These are phyloP conservation scores for Puma concolor DNA, from an alignment of 2,113 vertebrate species.

Conservation along the genomic window DNA sequence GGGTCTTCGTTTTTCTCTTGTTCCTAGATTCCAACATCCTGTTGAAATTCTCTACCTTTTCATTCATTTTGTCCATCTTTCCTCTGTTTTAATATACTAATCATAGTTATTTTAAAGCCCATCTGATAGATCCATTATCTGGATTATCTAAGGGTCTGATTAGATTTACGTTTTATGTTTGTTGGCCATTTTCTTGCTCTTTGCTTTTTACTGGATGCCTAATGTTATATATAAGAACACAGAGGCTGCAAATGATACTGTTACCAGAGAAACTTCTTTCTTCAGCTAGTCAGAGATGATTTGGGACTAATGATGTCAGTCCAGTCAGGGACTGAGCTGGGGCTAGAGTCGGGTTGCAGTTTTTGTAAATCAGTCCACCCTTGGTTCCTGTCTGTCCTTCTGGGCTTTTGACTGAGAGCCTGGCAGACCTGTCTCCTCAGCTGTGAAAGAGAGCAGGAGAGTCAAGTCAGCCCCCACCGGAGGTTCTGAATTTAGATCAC, in stretches of 20 bases:
- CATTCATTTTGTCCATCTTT: background rate
- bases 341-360: background rate
- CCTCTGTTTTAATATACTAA: background rate
- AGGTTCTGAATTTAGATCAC: background rate
- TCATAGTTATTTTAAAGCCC: background rate
- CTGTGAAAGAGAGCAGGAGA: background rate
- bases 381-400: background rate
- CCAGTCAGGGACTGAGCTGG: background rate
- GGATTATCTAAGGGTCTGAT: background rate
- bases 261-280: background rate
- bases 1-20: background rate
- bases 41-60: background rate
- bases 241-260: background rate
- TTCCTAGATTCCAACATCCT: background rate
- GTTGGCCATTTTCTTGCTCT: background rate
- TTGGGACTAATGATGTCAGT: background rate
- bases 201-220: background rate
- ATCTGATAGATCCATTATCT: background rate
- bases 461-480: background rate
- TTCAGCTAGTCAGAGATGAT: background rate
- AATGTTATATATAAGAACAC: background rate
- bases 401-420: background rate
- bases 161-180: background rate
- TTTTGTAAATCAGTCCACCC: background rate
- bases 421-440: background rate